These are phyloP conservation scores for Eriosoma lanigerum DNA, from an alignment of 1,140 invertebrate species.

Conservation along the genomic window DNA sequence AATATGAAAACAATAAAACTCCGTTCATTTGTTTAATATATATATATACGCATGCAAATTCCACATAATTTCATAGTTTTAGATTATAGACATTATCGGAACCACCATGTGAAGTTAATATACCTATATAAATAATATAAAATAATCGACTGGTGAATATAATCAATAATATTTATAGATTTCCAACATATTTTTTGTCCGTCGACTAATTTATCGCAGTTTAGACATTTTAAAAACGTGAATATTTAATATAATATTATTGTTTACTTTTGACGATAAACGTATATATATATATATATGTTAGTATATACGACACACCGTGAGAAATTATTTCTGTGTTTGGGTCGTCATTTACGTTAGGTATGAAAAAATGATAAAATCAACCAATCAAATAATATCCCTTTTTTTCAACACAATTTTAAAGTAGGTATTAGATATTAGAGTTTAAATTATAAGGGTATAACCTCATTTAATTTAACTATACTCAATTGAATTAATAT, in stretches of 20 bases:
- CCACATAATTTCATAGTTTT: not conserved
- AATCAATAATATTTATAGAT: too few species aligned
- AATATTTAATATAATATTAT: not conserved
- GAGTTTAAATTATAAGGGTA: constrained; percentile 11
- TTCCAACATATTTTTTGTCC: not conserved
- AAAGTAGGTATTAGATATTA: too few species aligned
- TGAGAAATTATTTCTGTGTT: constrained; percentile 13
- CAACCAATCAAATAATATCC: too few species aligned
- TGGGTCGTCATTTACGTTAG: not conserved
- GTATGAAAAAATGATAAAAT: not conserved
- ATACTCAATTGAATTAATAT: constrained; percentile 9
- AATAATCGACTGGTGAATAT: not conserved
- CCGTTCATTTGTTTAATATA: too few species aligned
- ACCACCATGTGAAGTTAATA: not conserved
- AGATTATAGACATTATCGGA: not conserved
- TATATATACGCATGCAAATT: too few species aligned
- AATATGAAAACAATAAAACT: too few species aligned
- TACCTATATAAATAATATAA: too few species aligned
- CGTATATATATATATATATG: too few species aligned
- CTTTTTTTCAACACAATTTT: not conserved
- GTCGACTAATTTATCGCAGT: not conserved
- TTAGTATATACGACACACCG: not conserved
- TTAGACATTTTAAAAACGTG: not conserved
- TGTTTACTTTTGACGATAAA: constrained; percentile 6
- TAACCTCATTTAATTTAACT: not conserved